Conservation (phyloP, 2,888 invertebrate genomes). For the Clunio marinus region DNA sequence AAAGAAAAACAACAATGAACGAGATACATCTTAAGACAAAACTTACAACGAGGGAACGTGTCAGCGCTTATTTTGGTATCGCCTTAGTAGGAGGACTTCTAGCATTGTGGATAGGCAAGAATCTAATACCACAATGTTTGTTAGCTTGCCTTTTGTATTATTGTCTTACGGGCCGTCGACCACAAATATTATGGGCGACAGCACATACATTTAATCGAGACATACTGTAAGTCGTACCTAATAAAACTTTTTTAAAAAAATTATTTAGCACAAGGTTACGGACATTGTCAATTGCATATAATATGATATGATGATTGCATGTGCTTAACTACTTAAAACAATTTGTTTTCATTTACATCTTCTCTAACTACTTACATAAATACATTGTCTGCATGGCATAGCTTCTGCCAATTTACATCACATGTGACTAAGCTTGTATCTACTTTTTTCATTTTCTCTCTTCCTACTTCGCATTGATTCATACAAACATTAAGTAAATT, state of each 20-base stretch:
- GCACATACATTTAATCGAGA: conserved; percentile 46
- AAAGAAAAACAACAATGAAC: conserved; percentile 12
- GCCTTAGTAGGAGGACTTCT: conserved; percentile 44
- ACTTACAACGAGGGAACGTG: not conserved
- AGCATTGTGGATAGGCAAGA: conserved; percentile 43
- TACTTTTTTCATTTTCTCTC: too few relatives aligned
- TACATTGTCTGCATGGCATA: not conserved
- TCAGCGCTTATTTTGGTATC: conserved; percentile 45
- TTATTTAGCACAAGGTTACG: not conserved
- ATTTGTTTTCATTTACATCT: not conserved
- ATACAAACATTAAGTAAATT: too few relatives aligned
- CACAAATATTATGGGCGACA: conserved; percentile 45
- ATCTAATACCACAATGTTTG: conserved; percentile 43
- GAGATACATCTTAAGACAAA: conserved; percentile 18
- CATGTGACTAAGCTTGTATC: too few relatives aligned
- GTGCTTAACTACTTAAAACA: not conserved
- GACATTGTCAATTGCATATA: conserved; percentile 4
- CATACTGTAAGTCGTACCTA: conserved; percentile 47
- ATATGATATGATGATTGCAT: too few relatives aligned
- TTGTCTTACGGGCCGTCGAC: conserved; percentile 45
- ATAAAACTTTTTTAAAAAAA: not conserved
- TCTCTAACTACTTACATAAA: not conserved
- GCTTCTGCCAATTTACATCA: too few relatives aligned
- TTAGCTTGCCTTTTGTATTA: conserved; percentile 44
- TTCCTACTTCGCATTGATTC: too few relatives aligned